Conservation (phyloP, 2,888 invertebrate species). For the Elegia similella region DNA sequence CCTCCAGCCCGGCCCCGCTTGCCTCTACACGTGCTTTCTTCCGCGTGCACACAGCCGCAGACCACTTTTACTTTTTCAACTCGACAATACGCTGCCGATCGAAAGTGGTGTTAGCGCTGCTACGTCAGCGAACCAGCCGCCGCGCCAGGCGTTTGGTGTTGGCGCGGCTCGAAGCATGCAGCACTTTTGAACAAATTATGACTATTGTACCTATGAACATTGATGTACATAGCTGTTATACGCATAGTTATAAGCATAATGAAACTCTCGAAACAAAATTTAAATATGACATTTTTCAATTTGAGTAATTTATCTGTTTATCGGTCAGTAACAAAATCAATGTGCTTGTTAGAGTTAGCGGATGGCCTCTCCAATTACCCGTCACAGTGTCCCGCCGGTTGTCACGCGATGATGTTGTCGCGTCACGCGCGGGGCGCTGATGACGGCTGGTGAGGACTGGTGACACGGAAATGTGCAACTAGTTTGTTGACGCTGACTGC, state of each 20-base stretch:
- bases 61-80: slow-evolving; percentile 73
- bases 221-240: too few species aligned
- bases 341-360: too few species aligned
- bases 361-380: background rate
- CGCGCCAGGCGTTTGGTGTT: background rate
- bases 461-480: too few species aligned
- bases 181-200: too few species aligned
- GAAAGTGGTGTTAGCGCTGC: slow-evolving; percentile 4
- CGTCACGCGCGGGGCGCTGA: background rate
- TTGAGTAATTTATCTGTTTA: background rate
- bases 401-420: background rate
- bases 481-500: too few species aligned
- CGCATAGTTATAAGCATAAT: too few species aligned
- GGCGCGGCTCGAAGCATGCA: too few species aligned
- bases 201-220: too few species aligned
- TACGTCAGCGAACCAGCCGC: background rate
- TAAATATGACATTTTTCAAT: too few species aligned
- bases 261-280: too few species aligned
- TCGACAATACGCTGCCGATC: slow-evolving; percentile 36
- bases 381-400: background rate
- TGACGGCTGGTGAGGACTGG: background rate
- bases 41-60: slow-evolving; percentile 57
- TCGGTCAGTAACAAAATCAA: background rate
- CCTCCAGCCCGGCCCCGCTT: slow-evolving; percentile 30
- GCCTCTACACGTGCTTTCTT: slow-evolving; percentile 55